Base-by-base conservation (phyloP, 2,888 invertebrate genomes). In the Diogma glabrata region DNA sequence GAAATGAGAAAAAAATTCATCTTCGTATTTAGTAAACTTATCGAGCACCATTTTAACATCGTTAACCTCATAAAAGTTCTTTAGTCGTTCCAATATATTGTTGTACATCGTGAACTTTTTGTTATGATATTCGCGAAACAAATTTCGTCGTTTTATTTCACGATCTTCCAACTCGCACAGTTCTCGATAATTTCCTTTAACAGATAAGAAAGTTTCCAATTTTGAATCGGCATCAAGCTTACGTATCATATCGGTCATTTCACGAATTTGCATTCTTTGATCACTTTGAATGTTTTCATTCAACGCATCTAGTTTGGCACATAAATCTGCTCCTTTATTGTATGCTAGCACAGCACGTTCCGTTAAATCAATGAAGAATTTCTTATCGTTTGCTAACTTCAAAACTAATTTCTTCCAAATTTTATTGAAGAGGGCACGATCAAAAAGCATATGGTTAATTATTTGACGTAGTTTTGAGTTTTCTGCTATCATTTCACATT, bases 1-100 rank as follows among this genome's bases (percentile, higher is more conserved):
- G 38, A 69, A 69, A 55, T 67, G 66, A 0, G 70, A 68, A 52
- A 68, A 68, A 51, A 66, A 68, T 16, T 69, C 61, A 47, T 65
- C 66, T 54, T 70, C 67, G 53, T 69, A 67, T 51, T 64, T 61
- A 49, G 67, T 61, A 54, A 66, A 70, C 50, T 66, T 66, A 4
- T 65, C 61, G 20, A 68, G 66, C 3, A 67, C 65, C 23, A 61
- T 57, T 5, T 60, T 60, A 9, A 69, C 61, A 28, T 59, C 58
- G 17, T 54, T 53, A 0, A 64, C 48, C 5, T 48, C 50, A 10
- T 54, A 53, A 26, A 54, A 55, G 26, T 54, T 36, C n/a, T 55
- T 47, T 22, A 57, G 50, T 49, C 56, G 53, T 12, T 62, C 59
- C 10, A 70, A 52, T 36, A 69, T 63, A n/a, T 58, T 59, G 6